phyloP scores from a whole-genome alignment of 2,888 invertebrate genomes.

The Agriopis aurantiaria region DNA sequence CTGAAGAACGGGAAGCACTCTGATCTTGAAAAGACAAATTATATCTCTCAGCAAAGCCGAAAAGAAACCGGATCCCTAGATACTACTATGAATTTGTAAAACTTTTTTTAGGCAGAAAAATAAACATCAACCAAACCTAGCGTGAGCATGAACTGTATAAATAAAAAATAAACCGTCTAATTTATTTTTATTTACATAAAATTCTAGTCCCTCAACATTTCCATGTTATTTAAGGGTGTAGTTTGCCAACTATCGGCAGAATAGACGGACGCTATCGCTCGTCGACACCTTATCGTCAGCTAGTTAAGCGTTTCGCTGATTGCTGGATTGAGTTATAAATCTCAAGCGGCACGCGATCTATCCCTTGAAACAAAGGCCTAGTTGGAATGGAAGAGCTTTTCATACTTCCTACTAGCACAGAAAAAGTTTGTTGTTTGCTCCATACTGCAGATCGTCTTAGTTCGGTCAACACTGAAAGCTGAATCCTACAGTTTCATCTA shows the following conservation, averaged over 20 bases:
- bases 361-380: constrained; percentile 53
- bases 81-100: too few species aligned
- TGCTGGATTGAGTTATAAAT: constrained; percentile 84
- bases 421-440: neutral
- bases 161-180: constrained; percentile 1
- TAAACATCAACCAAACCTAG: neutral
- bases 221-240: constrained; percentile 30
- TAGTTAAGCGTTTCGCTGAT: constrained; percentile 84
- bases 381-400: constrained; percentile 31
- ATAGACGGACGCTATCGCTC: constrained; percentile 73
- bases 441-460: too few species aligned
- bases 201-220: constrained; percentile 12
- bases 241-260: constrained; percentile 52
- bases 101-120: neutral
- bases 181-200: constrained; percentile 13
- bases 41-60: too few species aligned
- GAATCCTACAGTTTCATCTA: neutral
- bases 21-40: too few species aligned
- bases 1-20: too few species aligned
- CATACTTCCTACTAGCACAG: neutral
- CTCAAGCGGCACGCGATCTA: constrained; percentile 79
- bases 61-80: too few species aligned
- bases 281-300: constrained; percentile 81
- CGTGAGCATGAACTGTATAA: constrained; percentile 5
- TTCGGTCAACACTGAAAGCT: neutral